Percentiles rank a stretch among this genome's conserved stretches.
Conservation (phyloP, 2,888 invertebrate genomes). For the Euplagia quadripunctaria region DNA sequence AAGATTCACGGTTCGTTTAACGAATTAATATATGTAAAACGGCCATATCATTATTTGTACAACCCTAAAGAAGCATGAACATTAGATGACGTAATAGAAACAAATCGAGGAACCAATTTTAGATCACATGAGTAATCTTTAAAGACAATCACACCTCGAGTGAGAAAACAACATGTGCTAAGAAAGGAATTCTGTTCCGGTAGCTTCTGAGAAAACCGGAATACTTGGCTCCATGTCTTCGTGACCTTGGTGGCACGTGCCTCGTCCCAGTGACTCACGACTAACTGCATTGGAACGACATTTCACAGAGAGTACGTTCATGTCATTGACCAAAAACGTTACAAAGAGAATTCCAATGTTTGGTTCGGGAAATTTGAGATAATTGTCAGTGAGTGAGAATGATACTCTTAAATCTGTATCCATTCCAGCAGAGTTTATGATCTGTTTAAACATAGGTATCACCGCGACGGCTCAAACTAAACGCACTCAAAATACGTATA, state of each 20-base stretch:
- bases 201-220: slow-evolving; percentile 67
- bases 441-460: background rate
- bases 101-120: slow-evolving; percentile 7
- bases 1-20: background rate
- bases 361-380: slow-evolving; percentile 1
- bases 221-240: slow-evolving; percentile 61
- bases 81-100: slow-evolving; percentile 2
- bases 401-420: background rate
- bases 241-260: slow-evolving; percentile 61
- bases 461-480: background rate
- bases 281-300: slow-evolving; percentile 8
- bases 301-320: slow-evolving; percentile 28
- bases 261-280: slow-evolving; percentile 60
- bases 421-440: background rate
- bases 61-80: background rate
- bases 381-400: background rate
- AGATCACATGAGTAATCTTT: slow-evolving; percentile 15
- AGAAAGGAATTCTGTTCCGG: slow-evolving; percentile 56
- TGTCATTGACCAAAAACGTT: slow-evolving; percentile 22
- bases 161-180: slow-evolving; percentile 56
- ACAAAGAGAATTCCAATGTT: background rate
- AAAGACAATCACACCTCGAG: slow-evolving; percentile 18
- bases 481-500: too few relatives aligned
- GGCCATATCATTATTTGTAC: background rate
- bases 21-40: background rate